A percentile compares a stretch with the other conserved stretches of the same genome.
Conservation (phyloP, 2,113 vertebrate genomes). For the Paradoxurus hermaphroditus region DNA sequence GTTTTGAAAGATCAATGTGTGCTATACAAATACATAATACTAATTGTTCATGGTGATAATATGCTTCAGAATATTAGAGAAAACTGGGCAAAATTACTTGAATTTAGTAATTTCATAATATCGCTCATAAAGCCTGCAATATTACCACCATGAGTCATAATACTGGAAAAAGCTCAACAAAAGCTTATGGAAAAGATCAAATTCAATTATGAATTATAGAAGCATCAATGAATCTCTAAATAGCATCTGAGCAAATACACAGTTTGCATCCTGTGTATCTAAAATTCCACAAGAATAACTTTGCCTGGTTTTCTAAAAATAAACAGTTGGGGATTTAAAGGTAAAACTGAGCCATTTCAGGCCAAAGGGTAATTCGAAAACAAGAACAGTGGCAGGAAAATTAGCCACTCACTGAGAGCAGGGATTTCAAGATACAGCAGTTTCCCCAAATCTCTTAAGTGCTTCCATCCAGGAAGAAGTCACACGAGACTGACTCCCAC, state of each 20-base stretch:
- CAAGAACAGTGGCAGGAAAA: conserved; percentile 25
- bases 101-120: conserved; percentile 44
- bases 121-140: conserved; percentile 19
- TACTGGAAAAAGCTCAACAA: conserved; percentile 9
- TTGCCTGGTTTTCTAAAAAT: conserved; percentile 28
- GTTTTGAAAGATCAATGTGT: conserved; percentile 2
- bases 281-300: conserved; percentile 40
- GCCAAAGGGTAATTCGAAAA: conserved; percentile 58
- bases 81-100: neutral
- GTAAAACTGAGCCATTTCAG: conserved; percentile 20
- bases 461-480: conserved; percentile 29
- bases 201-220: conserved; percentile 50
- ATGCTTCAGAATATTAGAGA: conserved; percentile 12
- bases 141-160: conserved; percentile 29
- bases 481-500: conserved; percentile 44
- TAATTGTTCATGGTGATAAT: neutral
- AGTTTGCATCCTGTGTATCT: conserved; percentile 21
- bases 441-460: conserved; percentile 42
- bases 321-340: conserved; percentile 29
- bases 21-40: neutral
- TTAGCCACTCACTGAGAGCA: conserved; percentile 11
- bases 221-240: conserved; percentile 22
- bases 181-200: conserved; percentile 48
- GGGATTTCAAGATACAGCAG: conserved; percentile 39
- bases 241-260: conserved; percentile 4